Conservation (phyloP, 2,888 invertebrate species). For the Ceriagrion tenellum region DNA sequence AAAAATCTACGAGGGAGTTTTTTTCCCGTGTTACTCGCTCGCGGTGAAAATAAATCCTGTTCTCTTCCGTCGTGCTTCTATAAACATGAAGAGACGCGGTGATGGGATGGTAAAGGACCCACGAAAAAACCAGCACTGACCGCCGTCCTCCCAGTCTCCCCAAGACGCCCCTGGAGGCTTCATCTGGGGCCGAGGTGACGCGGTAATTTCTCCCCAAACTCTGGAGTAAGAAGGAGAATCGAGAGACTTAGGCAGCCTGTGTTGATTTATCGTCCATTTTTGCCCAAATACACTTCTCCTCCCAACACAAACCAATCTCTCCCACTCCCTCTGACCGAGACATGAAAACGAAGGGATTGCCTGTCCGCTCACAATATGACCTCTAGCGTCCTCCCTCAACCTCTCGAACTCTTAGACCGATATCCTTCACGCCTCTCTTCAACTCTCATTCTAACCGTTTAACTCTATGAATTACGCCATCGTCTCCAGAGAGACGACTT, state of each 20-base stretch:
- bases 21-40: not conserved
- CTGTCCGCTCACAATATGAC: too few species aligned
- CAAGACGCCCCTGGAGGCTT: not conserved
- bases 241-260: not conserved
- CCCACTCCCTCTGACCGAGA: not conserved
- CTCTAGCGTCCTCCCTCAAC: too few species aligned
- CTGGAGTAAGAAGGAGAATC: not conserved
- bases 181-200: not conserved
- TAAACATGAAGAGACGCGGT: not conserved
- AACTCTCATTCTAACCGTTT: too few species aligned
- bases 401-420: too few species aligned
- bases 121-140: not conserved
- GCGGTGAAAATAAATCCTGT: not conserved
- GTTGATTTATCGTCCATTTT: not conserved
- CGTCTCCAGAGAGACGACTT: too few species aligned
- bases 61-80: not conserved
- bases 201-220: not conserved
- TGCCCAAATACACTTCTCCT: not conserved
- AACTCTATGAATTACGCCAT: too few species aligned
- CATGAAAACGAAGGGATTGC: not conserved
- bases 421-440: too few species aligned
- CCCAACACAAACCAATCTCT: not conserved
- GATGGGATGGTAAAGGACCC: not conserved
- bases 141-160: not conserved
- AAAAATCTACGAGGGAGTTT: not conserved